Percentiles rank a stretch among this genome's conserved stretches.
These are phyloP conservation scores for Macroramphosus scolopax DNA, from an alignment of 2,797 vertebrate species.

Conservation along the genomic window DNA sequence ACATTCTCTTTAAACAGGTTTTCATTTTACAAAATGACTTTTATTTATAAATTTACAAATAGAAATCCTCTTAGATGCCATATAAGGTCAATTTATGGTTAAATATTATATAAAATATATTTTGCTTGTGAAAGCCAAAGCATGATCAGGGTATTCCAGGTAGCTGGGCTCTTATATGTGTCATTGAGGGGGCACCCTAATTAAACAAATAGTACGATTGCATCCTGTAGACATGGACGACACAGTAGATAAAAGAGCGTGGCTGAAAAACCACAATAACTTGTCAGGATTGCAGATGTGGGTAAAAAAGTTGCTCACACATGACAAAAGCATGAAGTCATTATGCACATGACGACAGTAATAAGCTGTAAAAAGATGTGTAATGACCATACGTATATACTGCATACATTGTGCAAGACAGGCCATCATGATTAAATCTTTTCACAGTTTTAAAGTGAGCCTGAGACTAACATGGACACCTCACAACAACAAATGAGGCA, in stretches of 20 bases:
- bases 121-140: too few species aligned
- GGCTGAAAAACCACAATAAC: slow-evolving; percentile 35
- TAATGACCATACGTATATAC: slow-evolving; percentile 60
- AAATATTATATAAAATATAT: too few species aligned
- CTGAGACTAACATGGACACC: slow-evolving; percentile 42
- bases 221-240: slow-evolving; percentile 42
- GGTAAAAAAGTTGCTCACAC: slow-evolving; percentile 62
- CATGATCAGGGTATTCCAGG: slow-evolving; percentile 11
- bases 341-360: slow-evolving; percentile 71
- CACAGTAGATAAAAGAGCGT: slow-evolving; percentile 35
- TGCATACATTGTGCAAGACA: slow-evolving; percentile 40
- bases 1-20: too few species aligned
- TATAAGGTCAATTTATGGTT: too few species aligned
- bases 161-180: too few species aligned
- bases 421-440: slow-evolving; percentile 39
- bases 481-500: slow-evolving; percentile 58
- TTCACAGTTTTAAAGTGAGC: slow-evolving; percentile 40
- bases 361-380: slow-evolving; percentile 65
- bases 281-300: slow-evolving; percentile 34
- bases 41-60: background rate
- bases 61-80: slow-evolving; percentile 10
- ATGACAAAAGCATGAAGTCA: slow-evolving; percentile 60
- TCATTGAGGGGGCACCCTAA: slow-evolving; percentile 27
- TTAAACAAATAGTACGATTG: slow-evolving; percentile 50
- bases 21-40: too few species aligned